These are phyloP conservation scores for Acrossocheilus fasciatus DNA, from an alignment of 2,797 vertebrate genomes.

Conservation along the genomic window DNA sequence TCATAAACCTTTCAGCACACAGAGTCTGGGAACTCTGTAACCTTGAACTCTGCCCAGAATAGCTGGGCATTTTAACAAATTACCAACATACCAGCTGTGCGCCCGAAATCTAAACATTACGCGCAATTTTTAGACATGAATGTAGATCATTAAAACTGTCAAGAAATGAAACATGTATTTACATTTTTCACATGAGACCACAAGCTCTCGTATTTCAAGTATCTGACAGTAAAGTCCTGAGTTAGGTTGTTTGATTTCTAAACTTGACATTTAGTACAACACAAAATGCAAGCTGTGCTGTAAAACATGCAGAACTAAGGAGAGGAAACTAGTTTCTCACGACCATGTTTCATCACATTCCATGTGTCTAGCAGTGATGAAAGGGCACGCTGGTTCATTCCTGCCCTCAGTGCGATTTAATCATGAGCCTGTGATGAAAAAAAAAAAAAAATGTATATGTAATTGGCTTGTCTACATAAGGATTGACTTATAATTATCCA, in stretches of 20 bases:
- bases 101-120: constrained; percentile 28
- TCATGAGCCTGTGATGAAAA: constrained; percentile 8
- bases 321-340: constrained; percentile 31
- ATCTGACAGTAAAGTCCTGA: not conserved
- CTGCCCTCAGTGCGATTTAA: constrained; percentile 32
- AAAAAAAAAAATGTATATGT: constrained; percentile 2
- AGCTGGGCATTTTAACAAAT: constrained; percentile 45
- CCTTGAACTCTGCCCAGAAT: constrained; percentile 30
- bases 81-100: not conserved
- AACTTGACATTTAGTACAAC: not conserved
- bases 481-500: not conserved
- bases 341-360: constrained; percentile 49
- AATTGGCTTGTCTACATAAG: constrained; percentile 24
- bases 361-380: constrained; percentile 36
- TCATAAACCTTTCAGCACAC: constrained; percentile 45
- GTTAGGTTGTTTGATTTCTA: not conserved
- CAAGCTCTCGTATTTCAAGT: not conserved
- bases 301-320: constrained; percentile 13
- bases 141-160: constrained; percentile 8
- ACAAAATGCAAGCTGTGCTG: constrained; percentile 3
- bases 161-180: constrained; percentile 2
- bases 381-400: constrained; percentile 28
- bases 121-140: constrained; percentile 14
- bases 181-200: not conserved
- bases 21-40: constrained; percentile 46